Evolutionary conservation across 1,140 invertebrate species (phyloP).

Genomic region (Bombus fervidus): DNA sequence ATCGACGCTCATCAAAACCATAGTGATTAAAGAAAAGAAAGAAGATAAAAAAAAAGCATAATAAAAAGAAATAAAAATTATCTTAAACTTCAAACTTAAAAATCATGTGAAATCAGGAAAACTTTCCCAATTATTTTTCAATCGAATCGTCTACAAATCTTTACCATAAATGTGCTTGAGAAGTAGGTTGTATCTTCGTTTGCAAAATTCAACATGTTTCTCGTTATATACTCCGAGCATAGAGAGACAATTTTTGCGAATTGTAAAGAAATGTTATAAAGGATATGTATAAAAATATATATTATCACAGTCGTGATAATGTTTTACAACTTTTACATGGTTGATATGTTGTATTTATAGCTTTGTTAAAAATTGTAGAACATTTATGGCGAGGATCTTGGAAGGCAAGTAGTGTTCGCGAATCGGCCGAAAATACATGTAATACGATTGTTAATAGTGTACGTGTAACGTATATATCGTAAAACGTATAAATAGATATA

Average conservation of each 20-base stretch:
- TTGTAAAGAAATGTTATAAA: constrained; percentile 26
- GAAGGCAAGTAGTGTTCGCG: constrained; percentile 75
- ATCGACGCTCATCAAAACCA: background rate
- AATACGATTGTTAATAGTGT: constrained; percentile 60
- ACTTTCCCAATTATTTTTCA: background rate
- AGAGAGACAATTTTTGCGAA: background rate
- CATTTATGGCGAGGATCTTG: constrained; percentile 32
- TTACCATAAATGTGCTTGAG: background rate
- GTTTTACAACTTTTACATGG: constrained; percentile 2
- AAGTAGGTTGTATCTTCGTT: background rate
- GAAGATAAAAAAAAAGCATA: background rate
- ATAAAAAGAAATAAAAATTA: background rate
- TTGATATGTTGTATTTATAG: background rate
- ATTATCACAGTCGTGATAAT: constrained; percentile 16
- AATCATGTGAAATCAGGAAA: background rate
- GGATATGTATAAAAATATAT: constrained; percentile 7
- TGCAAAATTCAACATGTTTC: background rate
- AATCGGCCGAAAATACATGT: constrained; percentile 72
- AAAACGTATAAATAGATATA: background rate
- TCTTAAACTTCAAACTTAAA: background rate
- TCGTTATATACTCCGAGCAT: background rate
- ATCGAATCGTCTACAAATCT: background rate
- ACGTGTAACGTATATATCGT: constrained; percentile 6
- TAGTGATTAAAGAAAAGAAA: constrained; percentile 5
- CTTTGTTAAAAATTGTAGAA: constrained; percentile 17